These are phyloP conservation scores for Pelagia noctiluca DNA, from an alignment of 30 jellyfish, hydroid and myxozoan genomes.

Conservation along the genomic window DNA sequence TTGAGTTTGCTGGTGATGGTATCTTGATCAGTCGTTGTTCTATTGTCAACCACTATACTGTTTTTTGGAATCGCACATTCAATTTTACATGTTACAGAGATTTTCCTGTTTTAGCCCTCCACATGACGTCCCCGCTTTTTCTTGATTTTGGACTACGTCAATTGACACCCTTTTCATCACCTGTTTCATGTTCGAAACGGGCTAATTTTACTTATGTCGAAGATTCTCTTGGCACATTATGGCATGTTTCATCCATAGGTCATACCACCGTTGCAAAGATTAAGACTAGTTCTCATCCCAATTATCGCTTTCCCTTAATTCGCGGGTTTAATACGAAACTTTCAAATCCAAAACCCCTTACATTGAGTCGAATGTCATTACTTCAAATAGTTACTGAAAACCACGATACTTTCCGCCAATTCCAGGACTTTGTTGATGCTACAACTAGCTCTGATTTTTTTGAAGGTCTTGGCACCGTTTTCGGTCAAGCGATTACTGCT, in stretches of 20 bases:
- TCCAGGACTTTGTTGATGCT: background rate
- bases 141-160: background rate
- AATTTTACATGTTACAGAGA: background rate
- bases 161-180: background rate
- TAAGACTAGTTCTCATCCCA: background rate
- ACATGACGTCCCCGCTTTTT: background rate
- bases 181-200: background rate
- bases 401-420: background rate
- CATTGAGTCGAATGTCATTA: background rate
- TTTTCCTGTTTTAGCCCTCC: background rate
- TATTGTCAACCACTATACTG: background rate
- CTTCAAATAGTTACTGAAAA: background rate
- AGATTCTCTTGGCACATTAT: background rate
- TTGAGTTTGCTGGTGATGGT: background rate
- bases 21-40: background rate
- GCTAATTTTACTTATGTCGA: background rate
- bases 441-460: background rate
- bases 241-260: background rate
- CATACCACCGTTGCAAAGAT: background rate
- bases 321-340: slow-evolving; percentile 13
- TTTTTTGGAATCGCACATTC: background rate
- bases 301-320: background rate
- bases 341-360: background rate
- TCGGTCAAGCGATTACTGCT: background rate
- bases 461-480: background rate